Base-by-base conservation (phyloP, 2,797 vertebrate species). In the Gymnothorax javanicus region DNA sequence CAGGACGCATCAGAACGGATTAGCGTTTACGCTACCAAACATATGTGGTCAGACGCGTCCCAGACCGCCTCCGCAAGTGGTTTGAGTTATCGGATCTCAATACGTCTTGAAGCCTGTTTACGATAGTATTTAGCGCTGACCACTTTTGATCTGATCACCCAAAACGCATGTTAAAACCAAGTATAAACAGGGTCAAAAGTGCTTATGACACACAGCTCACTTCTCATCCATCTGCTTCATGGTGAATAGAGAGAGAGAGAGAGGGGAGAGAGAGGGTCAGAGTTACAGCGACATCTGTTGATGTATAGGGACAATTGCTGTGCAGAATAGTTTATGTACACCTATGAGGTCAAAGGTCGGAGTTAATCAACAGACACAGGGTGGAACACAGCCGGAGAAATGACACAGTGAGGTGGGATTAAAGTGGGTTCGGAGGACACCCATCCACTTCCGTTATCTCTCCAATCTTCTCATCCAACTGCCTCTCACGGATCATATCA, bases 171-270 rank as follows among this genome's bases (percentile, higher is more conserved):
- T 43, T 43, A 43, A 43, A 43, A 43, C 33, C 33, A 43, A 43
- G 33, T 43, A 43, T 43, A 43, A 43, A 43, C 2, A 43, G 33
- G 33, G 33, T 43, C 33, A 43, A 43, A 43, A 43, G 33, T 43
- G 33, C 33, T 43, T 43, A 2, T 43, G 33, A 43, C 33, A 87
- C 89, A 90, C 90, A 91, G 89, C 93, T 92, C 88, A 90, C 92
- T 93, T 94, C 93, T 91, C 89, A 92, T 12, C 89, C 86, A 89
- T 92, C 86, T 88, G 90, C 91, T 89, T 91, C 83, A 0, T 85
- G 90, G 90, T 89, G 91, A 91, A 91, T 23, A 90, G 91, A 93
- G 33, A 84, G 62, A 25, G 54, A 25, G 69, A 73, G 52, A 81
- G 73, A 13, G 17, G n/a, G 25, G 25, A 73, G 7, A 73, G 12